phyloP scores from a whole-genome alignment of 1,140 invertebrate genomes.

The Macrosteles quadrilineatus region DNA sequence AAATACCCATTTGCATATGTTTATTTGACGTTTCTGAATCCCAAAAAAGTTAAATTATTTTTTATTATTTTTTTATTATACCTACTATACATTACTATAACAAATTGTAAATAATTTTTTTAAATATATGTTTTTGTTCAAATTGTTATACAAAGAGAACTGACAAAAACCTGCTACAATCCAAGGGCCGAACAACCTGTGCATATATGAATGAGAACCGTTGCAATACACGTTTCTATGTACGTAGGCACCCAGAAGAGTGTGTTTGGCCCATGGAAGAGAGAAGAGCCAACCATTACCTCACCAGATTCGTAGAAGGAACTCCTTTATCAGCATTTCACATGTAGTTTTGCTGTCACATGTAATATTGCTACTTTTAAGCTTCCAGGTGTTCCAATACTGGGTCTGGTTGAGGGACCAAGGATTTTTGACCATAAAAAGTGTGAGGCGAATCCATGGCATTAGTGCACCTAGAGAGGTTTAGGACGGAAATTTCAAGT shows the following conservation, averaged over 20 bases:
- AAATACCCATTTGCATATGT: too few relatives aligned
- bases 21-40: too few relatives aligned
- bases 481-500: too few relatives aligned
- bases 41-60: too few relatives aligned
- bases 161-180: not conserved
- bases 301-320: conserved; percentile 9
- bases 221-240: too few relatives aligned
- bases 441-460: conserved; percentile 30
- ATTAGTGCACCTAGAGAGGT: not conserved
- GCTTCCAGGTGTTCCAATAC: conserved; percentile 11
- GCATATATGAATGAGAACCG: not conserved
- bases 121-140: too few relatives aligned
- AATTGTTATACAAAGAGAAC: conserved; percentile 7
- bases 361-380: not conserved
- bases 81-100: too few relatives aligned
- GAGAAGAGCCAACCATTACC: not conserved
- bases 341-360: too few relatives aligned
- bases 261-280: conserved; percentile 18
- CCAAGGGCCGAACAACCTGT: conserved; percentile 24
- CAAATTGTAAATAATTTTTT: too few relatives aligned
- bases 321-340: not conserved
- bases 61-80: too few relatives aligned
- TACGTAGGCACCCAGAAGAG: not conserved
- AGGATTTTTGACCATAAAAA: conserved; percentile 35
- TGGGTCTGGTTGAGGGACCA: conserved; percentile 25